Evolutionary conservation across 2,797 vertebrate genomes (phyloP).

Genomic region (Mycteria americana): DNA sequence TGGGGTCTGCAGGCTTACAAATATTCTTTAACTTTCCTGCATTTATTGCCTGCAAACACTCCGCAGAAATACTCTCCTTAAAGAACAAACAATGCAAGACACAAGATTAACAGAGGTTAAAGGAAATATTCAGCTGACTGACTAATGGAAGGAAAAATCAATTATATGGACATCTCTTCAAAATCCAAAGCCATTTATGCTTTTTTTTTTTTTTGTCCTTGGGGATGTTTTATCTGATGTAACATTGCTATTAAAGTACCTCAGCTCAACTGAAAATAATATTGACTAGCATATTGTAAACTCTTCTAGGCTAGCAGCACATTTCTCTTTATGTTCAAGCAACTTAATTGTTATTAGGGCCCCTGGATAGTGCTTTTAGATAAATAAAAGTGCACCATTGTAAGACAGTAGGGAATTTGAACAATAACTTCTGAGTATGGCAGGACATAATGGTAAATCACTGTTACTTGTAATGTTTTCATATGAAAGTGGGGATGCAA

Average conservation of each 20-base stretch:
- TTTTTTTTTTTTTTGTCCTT: not conserved
- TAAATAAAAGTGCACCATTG: not conserved
- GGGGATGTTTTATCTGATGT: not conserved
- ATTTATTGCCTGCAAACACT: not conserved
- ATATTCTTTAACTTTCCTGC: not conserved
- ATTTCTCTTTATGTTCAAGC: not conserved
- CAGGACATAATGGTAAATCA: not conserved
- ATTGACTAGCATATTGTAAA: not conserved
- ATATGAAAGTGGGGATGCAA: not conserved
- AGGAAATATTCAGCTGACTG: slow-evolving; percentile 26
- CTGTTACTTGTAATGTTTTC: not conserved
- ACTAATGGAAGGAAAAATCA: slow-evolving; percentile 51
- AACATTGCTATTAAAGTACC: not conserved
- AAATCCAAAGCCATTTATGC: slow-evolving; percentile 1
- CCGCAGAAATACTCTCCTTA: not conserved
- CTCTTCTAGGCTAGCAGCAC: not conserved
- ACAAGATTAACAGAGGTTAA: not conserved
- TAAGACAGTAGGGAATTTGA: not conserved
- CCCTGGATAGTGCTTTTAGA: not conserved
- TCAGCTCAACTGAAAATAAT: not conserved
- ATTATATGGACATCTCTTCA: slow-evolving; percentile 8
- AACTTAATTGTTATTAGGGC: not conserved
- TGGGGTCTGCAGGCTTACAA: not conserved
- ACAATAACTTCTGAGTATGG: not conserved
- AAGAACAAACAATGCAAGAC: not conserved